Evolutionary conservation across 1,140 invertebrate species (phyloP).

Genomic region (Listronotus oregonensis): DNA sequence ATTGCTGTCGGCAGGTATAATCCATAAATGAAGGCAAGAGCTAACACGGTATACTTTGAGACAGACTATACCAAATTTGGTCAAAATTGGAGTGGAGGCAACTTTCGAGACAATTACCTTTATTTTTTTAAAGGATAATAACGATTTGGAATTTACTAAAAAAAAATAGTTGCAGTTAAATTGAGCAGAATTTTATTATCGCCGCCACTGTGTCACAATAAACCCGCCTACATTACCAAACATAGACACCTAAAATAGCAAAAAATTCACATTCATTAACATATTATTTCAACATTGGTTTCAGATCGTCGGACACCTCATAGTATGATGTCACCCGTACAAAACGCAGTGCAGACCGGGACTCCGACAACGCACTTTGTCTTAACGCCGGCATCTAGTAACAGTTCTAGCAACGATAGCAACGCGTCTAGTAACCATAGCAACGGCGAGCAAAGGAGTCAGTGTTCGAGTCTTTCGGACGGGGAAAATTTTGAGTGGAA

Average conservation of each 20-base stretch:
- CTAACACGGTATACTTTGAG: too few species aligned
- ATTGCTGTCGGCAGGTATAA: too few species aligned
- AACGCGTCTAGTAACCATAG: constrained; percentile 18
- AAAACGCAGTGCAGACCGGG: constrained; percentile 6
- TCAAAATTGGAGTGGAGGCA: too few species aligned
- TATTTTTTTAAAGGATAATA: too few species aligned
- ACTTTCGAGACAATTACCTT: too few species aligned
- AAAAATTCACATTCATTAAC: constrained; percentile 28
- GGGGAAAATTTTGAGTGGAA: constrained; percentile 71
- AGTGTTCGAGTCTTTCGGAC: constrained; percentile 67
- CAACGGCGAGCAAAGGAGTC: constrained; percentile 48
- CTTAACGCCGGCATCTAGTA: constrained; percentile 11
- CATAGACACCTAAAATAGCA: constrained; percentile 7
- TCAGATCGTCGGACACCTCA: constrained; percentile 17
- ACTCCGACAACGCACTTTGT: constrained; percentile 10
- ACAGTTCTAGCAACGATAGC: constrained; percentile 9
- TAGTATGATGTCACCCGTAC: constrained; percentile 32
- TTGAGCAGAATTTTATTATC: too few species aligned
- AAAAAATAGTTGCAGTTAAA: too few species aligned
- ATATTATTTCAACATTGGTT: constrained; percentile 3
- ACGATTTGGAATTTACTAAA: too few species aligned
- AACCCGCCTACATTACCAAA: constrained; percentile 6
- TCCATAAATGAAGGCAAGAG: too few species aligned
- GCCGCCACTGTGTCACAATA: not conserved
- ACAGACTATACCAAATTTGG: too few species aligned